Evolutionary conservation across 2,113 vertebrate genomes (phyloP), one percentile per base, ranked within the genome.

Genomic region (Brachyistius frenatus): DNA sequence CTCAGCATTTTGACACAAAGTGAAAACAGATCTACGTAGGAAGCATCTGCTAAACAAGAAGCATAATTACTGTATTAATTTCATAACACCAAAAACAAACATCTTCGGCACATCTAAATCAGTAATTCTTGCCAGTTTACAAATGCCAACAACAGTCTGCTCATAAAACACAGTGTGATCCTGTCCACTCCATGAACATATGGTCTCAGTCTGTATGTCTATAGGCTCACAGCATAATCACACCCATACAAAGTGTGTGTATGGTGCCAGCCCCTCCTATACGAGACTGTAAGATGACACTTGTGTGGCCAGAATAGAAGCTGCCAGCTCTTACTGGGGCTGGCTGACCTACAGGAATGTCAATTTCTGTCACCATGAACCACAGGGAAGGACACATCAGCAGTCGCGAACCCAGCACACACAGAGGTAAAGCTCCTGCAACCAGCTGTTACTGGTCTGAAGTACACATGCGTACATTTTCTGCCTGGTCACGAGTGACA

Each of bases 271-370:
- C 8, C 44, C 23, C 30, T 49, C 7, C 68, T 54, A 5, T 5
- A 35, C 15, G 1, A 69, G 31, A 41, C 11, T 72, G 69, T 39
- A 71, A 88, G 16, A 60, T 70, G 77, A 88, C 31, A 84, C 50
- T 10, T n/a, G 76, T 63, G 70, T 73, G 83, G 89, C 86, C 84
- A 65, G 86, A 92, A 93, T 90, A 91, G 90, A 77, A 2, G 14
- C 31, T 63, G 68, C 55, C 91, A 88, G 86, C 91, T 93, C 84
- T 88, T 85, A 78, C 63, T 79, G 80, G 78, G 85, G 23, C 57
- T n/a, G 15, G 39, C 60, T 33, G 11, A 73, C 37, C 74, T 69
- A 30, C 55, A 64, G 79, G 55, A 81, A 84, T 63, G 37, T 60
- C 80, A 80, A 81, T 69, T 66, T 78, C 65, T 82, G 85, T 67